Conservation (phyloP, 2,113 vertebrate species). For the Argyrosomus japonicus region DNA sequence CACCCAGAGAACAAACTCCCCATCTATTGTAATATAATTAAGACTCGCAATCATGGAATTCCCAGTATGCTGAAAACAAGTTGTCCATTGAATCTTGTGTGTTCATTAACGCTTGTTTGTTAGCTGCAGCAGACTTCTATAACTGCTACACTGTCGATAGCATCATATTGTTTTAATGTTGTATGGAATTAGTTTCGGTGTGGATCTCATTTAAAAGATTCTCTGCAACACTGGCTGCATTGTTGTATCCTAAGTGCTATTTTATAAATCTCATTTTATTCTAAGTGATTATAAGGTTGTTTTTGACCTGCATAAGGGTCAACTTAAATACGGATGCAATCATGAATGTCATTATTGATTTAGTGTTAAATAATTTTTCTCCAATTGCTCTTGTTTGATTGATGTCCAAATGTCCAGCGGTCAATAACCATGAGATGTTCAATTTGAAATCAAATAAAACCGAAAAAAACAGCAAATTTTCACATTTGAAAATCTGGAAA, state of each 20-base stretch:
- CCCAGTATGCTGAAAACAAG: conserved; percentile 44
- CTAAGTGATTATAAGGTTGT: background rate
- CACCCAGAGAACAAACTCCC: conserved; percentile 13
- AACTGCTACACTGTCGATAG: conserved; percentile 28
- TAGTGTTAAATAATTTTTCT: background rate
- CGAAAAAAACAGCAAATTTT: background rate
- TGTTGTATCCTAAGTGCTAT: background rate
- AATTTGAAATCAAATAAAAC: background rate
- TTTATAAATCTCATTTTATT: background rate
- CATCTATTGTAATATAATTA: conserved; percentile 39
- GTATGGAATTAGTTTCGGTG: conserved; percentile 43
- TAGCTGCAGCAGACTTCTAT: conserved; percentile 39
- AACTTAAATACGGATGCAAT: background rate
- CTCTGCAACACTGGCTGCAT: conserved; percentile 26
- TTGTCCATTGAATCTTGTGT: conserved; percentile 23
- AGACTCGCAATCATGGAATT: conserved; percentile 35
- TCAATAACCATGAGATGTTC: background rate
- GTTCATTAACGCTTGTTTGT: conserved; percentile 29
- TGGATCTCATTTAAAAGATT: conserved; percentile 43
- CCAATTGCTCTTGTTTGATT: background rate
- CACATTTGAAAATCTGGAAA: background rate
- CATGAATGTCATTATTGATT: background rate
- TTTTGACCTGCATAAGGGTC: background rate
- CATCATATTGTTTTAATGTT: conserved; percentile 39
- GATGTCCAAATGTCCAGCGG: background rate